These are phyloP conservation scores for Notodonta dromedarius DNA, from an alignment of 2,888 invertebrate species.

Conservation along the genomic window DNA sequence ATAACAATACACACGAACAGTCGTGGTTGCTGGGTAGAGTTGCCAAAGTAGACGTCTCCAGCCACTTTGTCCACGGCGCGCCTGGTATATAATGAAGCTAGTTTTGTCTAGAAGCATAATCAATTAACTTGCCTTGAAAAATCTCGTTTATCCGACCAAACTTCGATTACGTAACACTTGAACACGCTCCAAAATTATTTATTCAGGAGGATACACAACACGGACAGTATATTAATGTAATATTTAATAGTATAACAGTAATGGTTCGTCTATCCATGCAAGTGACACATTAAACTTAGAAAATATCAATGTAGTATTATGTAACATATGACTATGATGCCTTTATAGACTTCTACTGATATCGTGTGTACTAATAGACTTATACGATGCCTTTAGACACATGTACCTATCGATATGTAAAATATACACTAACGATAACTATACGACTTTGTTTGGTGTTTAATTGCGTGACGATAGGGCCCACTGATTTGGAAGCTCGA, in stretches of 20 bases:
- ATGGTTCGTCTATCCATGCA: not conserved
- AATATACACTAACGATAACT: not conserved
- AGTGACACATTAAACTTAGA: not conserved
- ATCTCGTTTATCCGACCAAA: too few species aligned
- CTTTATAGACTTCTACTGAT: conserved; percentile 20
- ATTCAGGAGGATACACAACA: not conserved
- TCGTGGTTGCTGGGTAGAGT: too few species aligned
- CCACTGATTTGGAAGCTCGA: too few species aligned
- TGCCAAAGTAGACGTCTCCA: too few species aligned
- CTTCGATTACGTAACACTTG: not conserved
- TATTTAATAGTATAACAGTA: not conserved
- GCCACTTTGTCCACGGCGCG: too few species aligned
- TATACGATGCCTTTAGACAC: conserved; percentile 19
- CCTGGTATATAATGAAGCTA: too few species aligned
- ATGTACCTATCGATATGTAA: conserved; percentile 4
- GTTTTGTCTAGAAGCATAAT: too few species aligned
- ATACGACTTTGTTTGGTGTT: not conserved
- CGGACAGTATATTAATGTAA: conserved; percentile 11
- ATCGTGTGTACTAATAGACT: conserved; percentile 13
- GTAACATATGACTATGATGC: conserved; percentile 20
- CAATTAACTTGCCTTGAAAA: too few species aligned
- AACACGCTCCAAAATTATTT: not conserved
- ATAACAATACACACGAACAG: too few species aligned
- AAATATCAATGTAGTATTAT: conserved; percentile 3
- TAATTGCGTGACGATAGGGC: not conserved